These are phyloP conservation scores for Drosophila hamatofila DNA, from an alignment of 2,888 invertebrate genomes.

Conservation along the genomic window DNA sequence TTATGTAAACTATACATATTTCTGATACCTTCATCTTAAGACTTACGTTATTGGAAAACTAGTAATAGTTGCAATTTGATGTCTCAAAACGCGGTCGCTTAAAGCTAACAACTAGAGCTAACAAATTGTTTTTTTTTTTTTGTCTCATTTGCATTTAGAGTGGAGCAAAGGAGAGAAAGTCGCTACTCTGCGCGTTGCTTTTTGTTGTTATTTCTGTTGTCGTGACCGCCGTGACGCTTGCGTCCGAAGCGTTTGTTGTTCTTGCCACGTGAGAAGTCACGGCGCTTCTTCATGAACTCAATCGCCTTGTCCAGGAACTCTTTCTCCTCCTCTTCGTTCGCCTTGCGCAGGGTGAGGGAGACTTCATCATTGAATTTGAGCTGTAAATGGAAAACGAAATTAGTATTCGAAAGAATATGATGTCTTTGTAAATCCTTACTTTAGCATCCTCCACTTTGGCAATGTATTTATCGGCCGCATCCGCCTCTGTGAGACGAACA, in stretches of 20 bases:
- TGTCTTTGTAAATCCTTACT: conserved; percentile 82
- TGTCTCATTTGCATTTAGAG: conserved; percentile 16
- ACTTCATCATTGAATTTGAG: conserved; percentile 85
- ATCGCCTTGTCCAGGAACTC: conserved; percentile 88
- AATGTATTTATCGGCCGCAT: conserved; percentile 88
- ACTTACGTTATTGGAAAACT: conserved; percentile 50
- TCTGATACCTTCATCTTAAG: conserved; percentile 23
- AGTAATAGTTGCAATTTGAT: conserved; percentile 40
- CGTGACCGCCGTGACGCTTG: conserved; percentile 80
- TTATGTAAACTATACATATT: conserved; percentile 58
- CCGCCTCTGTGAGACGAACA: conserved; percentile 90
- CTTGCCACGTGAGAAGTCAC: conserved; percentile 84
- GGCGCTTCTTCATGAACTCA: conserved; percentile 87
- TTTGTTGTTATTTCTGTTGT: conserved; percentile 73
- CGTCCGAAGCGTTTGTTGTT: conserved; percentile 76
- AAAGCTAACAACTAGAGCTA: conserved; percentile 71
- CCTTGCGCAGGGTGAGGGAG: conserved; percentile 86
- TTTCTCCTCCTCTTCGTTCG: conserved; percentile 91
- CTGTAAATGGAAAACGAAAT: conserved; percentile 26
- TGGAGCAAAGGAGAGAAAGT: neutral
- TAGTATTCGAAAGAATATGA: neutral
- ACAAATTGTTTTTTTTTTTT: conserved; percentile 17
- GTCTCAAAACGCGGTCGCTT: conserved; percentile 48
- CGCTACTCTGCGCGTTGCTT: conserved; percentile 67
- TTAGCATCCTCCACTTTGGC: conserved; percentile 89